Evolutionary conservation across 2,797 vertebrate species (phyloP).

Genomic region (Sebastes miniatus): DNA sequence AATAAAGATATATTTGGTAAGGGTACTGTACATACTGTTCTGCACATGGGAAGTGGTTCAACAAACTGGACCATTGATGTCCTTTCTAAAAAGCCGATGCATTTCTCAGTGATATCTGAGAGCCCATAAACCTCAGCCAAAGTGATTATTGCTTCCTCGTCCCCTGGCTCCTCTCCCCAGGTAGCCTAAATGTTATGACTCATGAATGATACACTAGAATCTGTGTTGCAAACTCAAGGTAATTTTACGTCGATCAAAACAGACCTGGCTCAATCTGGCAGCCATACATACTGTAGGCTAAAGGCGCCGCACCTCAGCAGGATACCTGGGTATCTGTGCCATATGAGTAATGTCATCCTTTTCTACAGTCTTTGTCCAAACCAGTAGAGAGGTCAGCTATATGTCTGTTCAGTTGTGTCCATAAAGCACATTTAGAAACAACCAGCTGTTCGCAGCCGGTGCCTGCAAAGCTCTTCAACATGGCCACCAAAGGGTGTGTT

Average conservation of each 20-base stretch:
- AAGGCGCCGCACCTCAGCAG: constrained; percentile 4
- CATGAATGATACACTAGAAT: not conserved
- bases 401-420: not conserved
- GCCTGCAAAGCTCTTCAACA: not conserved
- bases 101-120: not conserved
- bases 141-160: not conserved
- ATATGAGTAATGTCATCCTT: not conserved
- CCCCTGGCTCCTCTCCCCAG: not conserved
- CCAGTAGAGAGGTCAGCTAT: not conserved
- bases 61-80: not conserved
- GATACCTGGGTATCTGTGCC: not conserved
- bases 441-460: not conserved
- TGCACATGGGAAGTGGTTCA: not conserved
- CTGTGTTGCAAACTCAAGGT: not conserved
- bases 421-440: not conserved
- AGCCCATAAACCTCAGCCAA: not conserved
- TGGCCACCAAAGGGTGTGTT: not conserved
- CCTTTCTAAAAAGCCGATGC: not conserved
- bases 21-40: not conserved
- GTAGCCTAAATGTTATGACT: not conserved
- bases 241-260: not conserved
- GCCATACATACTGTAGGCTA: not conserved
- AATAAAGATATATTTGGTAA: not conserved
- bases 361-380: not conserved
- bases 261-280: not conserved